These are phyloP conservation scores for Drosophila aff. DNA, from an alignment of 1,140 invertebrate species.

Conservation along the genomic window DNA sequence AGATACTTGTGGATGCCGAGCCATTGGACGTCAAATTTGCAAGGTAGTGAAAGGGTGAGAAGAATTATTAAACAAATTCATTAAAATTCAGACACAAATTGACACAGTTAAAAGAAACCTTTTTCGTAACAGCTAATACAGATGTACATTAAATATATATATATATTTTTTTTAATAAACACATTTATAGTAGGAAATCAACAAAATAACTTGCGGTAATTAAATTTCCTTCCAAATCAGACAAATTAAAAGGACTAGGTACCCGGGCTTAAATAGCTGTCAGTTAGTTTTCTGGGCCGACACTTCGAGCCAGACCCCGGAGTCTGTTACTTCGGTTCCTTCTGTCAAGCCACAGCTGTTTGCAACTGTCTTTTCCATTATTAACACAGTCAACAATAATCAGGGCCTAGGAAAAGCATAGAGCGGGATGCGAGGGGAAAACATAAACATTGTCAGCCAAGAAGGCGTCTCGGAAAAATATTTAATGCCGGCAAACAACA, in stretches of 20 bases:
- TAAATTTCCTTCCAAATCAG: not conserved
- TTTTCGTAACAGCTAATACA: not conserved
- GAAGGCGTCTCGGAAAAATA: constrained; percentile 77
- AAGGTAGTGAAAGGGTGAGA: not conserved
- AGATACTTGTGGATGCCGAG: not conserved
- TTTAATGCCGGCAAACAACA: constrained; percentile 80
- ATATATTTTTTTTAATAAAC: no score
- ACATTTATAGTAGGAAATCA: not conserved
- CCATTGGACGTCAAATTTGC: not conserved
- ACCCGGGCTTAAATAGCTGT: constrained; percentile 37
- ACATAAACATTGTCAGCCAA: constrained; percentile 65
- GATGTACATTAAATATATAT: no score
- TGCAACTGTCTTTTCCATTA: constrained; percentile 75
- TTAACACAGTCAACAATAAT: constrained; percentile 81
- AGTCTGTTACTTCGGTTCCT: constrained; percentile 32
- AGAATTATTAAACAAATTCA: not conserved
- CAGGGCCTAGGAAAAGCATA: constrained; percentile 60
- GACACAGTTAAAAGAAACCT: not conserved
- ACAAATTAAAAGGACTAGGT: constrained; percentile 13
- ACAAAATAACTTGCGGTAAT: not conserved
- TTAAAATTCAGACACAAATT: not conserved
- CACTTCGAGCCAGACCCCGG: constrained; percentile 30
- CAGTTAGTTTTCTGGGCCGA: constrained; percentile 46
- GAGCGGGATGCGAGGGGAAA: constrained; percentile 46
- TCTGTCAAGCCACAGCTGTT: constrained; percentile 69